Evolutionary conservation across 2,113 vertebrate species (phyloP).

Genomic region (Speoplatyrhinus poulsoni): DNA sequence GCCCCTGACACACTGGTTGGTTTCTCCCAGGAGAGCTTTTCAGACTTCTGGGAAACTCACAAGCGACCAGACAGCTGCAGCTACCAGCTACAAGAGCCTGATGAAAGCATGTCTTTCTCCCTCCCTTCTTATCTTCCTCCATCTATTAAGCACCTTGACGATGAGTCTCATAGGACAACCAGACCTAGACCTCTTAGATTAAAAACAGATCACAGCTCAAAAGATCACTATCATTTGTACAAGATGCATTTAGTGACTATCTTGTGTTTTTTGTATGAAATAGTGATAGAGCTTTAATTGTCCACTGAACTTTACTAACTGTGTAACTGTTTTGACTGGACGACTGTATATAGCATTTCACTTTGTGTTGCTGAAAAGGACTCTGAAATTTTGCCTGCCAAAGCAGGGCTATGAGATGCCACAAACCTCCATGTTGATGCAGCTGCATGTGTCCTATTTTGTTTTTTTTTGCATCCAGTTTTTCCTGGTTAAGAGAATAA

Average conservation of each 20-base stretch:
- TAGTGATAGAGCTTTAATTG: neutral
- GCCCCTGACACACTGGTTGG: conserved; percentile 51
- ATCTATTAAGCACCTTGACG: conserved; percentile 46
- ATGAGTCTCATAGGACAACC: conserved; percentile 23
- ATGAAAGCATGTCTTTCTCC: conserved; percentile 67
- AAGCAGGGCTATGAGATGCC: neutral
- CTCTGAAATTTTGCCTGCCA: conserved; percentile 1
- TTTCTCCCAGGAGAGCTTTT: conserved; percentile 57
- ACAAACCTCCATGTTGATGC: neutral
- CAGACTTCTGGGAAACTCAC: conserved; percentile 72
- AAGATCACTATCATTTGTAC: conserved; percentile 33
- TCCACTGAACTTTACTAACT: no score
- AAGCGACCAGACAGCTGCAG: conserved; percentile 70
- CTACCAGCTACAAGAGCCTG: conserved; percentile 51
- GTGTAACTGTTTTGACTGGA: conserved; percentile 28
- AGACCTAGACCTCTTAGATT: conserved; percentile 28
- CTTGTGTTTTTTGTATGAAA: neutral
- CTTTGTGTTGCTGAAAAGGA: neutral
- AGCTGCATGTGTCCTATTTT: neutral
- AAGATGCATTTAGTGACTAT: neutral
- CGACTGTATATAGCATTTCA: conserved; percentile 10
- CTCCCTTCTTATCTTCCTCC: conserved; percentile 37
- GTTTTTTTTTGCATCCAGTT: neutral
- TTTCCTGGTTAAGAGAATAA: neutral
- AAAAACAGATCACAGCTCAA: conserved; percentile 42